phyloP scores from a whole-genome alignment of 2,113 vertebrate species.

The Deroptyus accipitrinus region DNA sequence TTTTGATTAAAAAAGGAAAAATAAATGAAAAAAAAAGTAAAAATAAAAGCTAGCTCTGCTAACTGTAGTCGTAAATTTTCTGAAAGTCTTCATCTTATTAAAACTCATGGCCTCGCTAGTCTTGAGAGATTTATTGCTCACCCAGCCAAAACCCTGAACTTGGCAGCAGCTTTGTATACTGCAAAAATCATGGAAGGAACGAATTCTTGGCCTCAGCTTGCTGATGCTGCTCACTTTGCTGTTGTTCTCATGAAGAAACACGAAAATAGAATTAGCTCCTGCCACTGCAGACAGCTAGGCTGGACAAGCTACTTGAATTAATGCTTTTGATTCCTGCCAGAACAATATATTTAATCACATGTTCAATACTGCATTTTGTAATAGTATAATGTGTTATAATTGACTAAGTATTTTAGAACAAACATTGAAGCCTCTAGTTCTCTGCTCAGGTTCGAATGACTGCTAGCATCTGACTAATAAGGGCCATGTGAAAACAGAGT shows the following conservation, averaged over 20 bases:
- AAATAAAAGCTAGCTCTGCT: neutral
- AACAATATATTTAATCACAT: neutral
- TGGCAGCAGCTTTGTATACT: conserved; percentile 6
- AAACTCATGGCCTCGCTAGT: conserved; percentile 6
- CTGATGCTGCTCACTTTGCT: neutral
- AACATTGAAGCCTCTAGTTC: neutral
- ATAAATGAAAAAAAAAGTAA: neutral
- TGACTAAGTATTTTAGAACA: neutral
- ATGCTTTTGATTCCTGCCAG: neutral
- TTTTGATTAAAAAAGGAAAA: neutral
- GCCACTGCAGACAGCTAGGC: neutral
- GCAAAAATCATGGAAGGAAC: neutral
- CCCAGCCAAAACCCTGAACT: neutral
- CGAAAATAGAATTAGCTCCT: neutral
- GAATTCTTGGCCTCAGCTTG: neutral
- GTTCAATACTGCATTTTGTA: neutral
- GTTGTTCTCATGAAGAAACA: neutral
- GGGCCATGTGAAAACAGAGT: neutral
- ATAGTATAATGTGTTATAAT: neutral
- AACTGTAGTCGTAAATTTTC: neutral
- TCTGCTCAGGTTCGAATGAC: neutral
- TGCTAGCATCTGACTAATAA: neutral
- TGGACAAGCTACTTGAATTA: neutral
- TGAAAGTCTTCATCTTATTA: neutral
- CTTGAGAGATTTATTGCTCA: neutral